Base-by-base conservation (phyloP, 64 coral and sea anemone genomes). In the Montipora foliosa region DNA sequence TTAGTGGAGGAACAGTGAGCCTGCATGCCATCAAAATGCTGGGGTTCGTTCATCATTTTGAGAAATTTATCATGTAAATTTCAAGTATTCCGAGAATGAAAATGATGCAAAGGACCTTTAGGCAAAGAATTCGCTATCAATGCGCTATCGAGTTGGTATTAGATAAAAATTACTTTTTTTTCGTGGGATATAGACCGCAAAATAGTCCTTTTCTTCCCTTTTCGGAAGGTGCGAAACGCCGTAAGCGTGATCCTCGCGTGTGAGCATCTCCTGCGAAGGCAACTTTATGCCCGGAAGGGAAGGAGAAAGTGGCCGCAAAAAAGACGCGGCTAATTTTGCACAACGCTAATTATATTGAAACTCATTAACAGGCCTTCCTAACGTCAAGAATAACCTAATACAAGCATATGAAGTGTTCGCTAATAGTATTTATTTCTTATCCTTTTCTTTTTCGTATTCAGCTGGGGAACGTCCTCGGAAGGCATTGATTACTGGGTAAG, bases 21-120 rank as follows among this genome's bases (percentile, higher is more conserved):
- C 70, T 71, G 1, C 96, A 97, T 95, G 96, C 96, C 17, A 95
- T 97, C 72, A 97, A 97, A 67, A 91, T 97, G 11, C 52, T 97
- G 47, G 96, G 96, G 95, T 97, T 76, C 5, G 76, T 66, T 19
- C 24, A 21, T 73, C 52, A 55, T 5, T 55, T 55, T 55, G 52
- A 55, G 52, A 5, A 5, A 55, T 55, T 55, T 12, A 3, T 64
- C 12, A 64, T 64, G 3, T 64, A n/a, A 24, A 55, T 55, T 13
- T 64, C 9, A 13, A 15, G 2, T 64, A 64, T 64, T 15, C 8
- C 3, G 60, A 64, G 8, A 64, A 11, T 64, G 60, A 64, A 3
- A 64, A 6, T 64, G 60, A 13, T 64, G 60, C 3, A 13, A 13
- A 14, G 14, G 3, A 13, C 3, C 60, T 14, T 64, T 10, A 64